Base-by-base conservation (phyloP, 1,140 invertebrate genomes). In the Coptotermes formosanus region DNA sequence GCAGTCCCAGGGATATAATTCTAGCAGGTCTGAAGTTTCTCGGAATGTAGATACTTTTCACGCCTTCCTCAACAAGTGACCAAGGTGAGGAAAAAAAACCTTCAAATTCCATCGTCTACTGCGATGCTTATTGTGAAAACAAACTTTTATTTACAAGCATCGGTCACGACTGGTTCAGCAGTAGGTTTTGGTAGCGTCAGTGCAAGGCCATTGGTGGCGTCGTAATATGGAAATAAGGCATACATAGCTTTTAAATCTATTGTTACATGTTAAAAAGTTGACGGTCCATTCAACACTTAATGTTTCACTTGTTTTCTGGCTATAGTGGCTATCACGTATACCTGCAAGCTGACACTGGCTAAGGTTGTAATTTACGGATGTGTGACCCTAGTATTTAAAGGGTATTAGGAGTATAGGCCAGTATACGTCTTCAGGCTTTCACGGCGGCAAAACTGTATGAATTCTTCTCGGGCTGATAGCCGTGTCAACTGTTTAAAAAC, bases 81-180 rank as follows among this genome's bases (percentile, higher is more conserved):
- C 38, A 64, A n/a, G 59, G 21, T 21, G 8, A 75, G 25, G 4
- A n/a, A 75, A 38, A 38, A n/a, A 12, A 75, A 75, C 64, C 64
- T 75, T 75, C 25, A 75, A 75, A 75, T 30, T 25, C 64, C 64
- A 2, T 75, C 25, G 14, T 30, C n/a, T 75, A 75, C n/a, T 9
- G n/a, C 25, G 7, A n/a, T 75, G 16, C 0, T 75, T 75, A 75
- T 75, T 75, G n/a, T 30, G n/a, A 30, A 75, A 75, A 75, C 64
- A 75, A 75, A 75, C n/a, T 75, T n/a, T 75, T 75, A 75, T 75
- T 75, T 75, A 75, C n/a, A 75, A 75, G 64, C 7, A 30, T 30
- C 25, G 7, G 25, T 75, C 64, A 75, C n/a, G n/a, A 30, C 8
- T 75, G n/a, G 25, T 14, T 30, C n/a, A 30, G n/a, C 11, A n/a